A percentile compares a stretch with the other conserved stretches of the same genome.
Conservation (phyloP, 2,888 invertebrate species). For the Ctenicera cuprea region DNA sequence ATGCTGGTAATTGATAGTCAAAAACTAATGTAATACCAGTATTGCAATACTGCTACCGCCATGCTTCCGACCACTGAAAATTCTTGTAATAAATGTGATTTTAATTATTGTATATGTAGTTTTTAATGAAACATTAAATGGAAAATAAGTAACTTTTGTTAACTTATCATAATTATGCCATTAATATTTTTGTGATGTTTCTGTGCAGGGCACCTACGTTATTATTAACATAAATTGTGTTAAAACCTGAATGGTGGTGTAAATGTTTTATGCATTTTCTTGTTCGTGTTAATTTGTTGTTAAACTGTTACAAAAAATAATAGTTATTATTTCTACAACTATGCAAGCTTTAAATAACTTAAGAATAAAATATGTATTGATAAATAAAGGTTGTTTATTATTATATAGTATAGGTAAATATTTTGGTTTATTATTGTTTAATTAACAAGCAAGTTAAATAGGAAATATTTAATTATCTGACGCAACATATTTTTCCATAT, state of each 20-base stretch:
- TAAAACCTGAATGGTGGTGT: too few species aligned
- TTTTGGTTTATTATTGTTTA: not conserved
- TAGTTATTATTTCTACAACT: not conserved
- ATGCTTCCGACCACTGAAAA: too few species aligned
- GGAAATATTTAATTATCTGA: constrained; percentile 1
- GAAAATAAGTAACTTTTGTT: too few species aligned
- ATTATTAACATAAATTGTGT: too few species aligned
- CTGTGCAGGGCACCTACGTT: too few species aligned
- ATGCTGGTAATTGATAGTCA: too few species aligned
- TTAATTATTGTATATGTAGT: not conserved
- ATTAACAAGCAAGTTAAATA: not conserved
- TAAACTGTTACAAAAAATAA: not conserved
- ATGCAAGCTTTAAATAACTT: not conserved
- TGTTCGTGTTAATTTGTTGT: not conserved
- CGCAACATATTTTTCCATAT: constrained; percentile 63
- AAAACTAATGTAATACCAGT: too few species aligned
- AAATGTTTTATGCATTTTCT: too few species aligned
- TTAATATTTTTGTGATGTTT: too few species aligned
- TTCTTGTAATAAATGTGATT: constrained; percentile 7
- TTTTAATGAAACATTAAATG: too few species aligned
- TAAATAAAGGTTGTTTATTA: not conserved
- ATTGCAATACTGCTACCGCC: too few species aligned
- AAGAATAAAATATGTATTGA: not conserved
- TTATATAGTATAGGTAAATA: not conserved
- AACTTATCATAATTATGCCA: too few species aligned